A percentile compares a stretch with the other conserved stretches of the same genome.
Evolutionary conservation across 2,113 vertebrate species (phyloP).

Genomic region (Manacus vitellinus): DNA sequence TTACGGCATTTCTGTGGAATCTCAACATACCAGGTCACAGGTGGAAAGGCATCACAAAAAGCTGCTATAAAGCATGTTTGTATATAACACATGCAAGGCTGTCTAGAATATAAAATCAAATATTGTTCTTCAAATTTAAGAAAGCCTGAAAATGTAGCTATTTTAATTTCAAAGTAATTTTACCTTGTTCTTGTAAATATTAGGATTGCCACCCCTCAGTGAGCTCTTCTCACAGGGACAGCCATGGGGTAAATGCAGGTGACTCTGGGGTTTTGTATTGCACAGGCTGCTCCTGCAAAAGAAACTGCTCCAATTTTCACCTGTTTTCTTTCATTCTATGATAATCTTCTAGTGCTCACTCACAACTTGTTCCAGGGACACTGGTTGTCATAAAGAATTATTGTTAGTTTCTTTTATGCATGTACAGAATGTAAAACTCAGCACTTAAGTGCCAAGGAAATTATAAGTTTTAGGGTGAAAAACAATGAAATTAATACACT

Average conservation of each 20-base stretch:
- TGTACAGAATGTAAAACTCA: not conserved
- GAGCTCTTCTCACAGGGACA: not conserved
- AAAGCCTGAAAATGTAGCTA: not conserved
- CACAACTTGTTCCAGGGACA: not conserved
- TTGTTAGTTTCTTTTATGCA: not conserved
- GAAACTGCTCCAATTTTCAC: not conserved
- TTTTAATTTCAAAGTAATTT: not conserved
- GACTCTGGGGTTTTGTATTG: not conserved
- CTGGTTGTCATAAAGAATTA: not conserved
- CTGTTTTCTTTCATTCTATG: not conserved
- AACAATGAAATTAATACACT: not conserved
- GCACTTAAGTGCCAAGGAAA: not conserved
- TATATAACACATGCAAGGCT: not conserved
- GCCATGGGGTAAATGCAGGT: not conserved
- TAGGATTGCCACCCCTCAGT: not conserved
- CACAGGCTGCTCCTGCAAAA: not conserved
- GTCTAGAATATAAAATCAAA: not conserved
- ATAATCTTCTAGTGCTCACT: not conserved
- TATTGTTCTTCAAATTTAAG: not conserved
- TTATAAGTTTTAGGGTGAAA: not conserved
- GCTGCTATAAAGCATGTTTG: not conserved
- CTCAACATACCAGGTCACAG: fast-evolving
- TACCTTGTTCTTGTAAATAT: not conserved
- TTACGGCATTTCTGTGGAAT: not conserved
- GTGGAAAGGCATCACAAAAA: not conserved